Evolutionary conservation across 2,888 invertebrate species (phyloP), one percentile per base, ranked within the genome.

Genomic region (Tiliacea aurago): DNA sequence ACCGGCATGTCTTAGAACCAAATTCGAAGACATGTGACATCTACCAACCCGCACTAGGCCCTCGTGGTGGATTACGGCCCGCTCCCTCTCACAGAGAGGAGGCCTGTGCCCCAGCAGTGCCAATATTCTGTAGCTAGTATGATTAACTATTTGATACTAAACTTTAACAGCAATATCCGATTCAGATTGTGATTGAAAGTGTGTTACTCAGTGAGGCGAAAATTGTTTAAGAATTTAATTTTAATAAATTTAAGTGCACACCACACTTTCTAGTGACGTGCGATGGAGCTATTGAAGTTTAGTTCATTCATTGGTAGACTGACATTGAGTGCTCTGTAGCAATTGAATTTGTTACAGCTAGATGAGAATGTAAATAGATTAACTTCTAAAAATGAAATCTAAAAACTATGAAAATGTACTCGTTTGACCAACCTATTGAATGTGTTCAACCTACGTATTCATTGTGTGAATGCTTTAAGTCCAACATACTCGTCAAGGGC

Each of bases 171-270:
- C 4, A 6, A 37, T 37, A 37, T 5, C 4, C 4, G 4, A 37
- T 37, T 37, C 37, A 37, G 37, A 37, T 37, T 37, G 37, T 37
- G 37, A 6, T 37, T 4, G 37, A 28, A 28, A 37, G 37, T 37
- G 37, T 37, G 37, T 37, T 37, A 37, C 37, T 2, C 37, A 70
- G 68, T 66, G 59, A 43, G 20, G 64, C 41, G 37, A 80, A 64
- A 73, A 70, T 70, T 76, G 69, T 72, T 70, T 23, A 67, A 64
- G 55, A 53, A 67, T 61, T 67, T 23, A 65, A 78, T 72, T 72
- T 73, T 55, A n/a, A n/a, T n/a, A n/a, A n/a, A n/a, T n/a, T n/a
- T n/a, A n/a, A n/a, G n/a, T n/a, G n/a, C n/a, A n/a, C 62, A 45
- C 28, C 45, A 45, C 28, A 56, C 23, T 73, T 63, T 62, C n/a